These are phyloP conservation scores for Andrena bicolor DNA, from an alignment of 2,888 invertebrate genomes.

Conservation along the genomic window DNA sequence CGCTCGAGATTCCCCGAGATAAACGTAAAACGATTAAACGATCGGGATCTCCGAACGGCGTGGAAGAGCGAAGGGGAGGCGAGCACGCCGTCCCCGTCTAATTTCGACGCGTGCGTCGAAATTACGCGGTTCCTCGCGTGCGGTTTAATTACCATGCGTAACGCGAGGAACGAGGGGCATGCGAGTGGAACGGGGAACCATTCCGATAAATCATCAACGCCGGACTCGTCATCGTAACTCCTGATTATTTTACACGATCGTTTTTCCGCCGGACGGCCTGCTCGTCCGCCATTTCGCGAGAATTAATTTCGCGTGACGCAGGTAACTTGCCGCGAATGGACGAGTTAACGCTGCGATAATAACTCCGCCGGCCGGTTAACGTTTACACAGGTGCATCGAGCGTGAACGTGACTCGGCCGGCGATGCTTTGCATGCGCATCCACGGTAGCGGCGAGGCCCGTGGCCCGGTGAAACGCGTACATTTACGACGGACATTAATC, in stretches of 20 bases:
- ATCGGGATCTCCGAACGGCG: background rate
- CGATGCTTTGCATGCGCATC: slow-evolving; percentile 45
- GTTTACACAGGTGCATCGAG: slow-evolving; percentile 69
- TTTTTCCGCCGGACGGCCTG: slow-evolving; percentile 1
- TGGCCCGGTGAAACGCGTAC: slow-evolving; percentile 39
- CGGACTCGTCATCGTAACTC: slow-evolving; percentile 43
- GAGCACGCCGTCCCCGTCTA: slow-evolving; percentile 14
- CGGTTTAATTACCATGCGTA: slow-evolving; percentile 2
- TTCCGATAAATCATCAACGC: slow-evolving; percentile 10
- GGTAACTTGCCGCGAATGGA: slow-evolving; percentile 62
- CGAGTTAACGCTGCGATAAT: slow-evolving; percentile 68
- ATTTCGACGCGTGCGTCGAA: slow-evolving; percentile 26
- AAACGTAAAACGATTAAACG: slow-evolving; percentile 27
- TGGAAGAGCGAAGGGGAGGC: background rate
- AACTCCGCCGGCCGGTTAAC: slow-evolving; percentile 58
- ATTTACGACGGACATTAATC: slow-evolving; percentile 61
- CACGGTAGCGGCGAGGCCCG: slow-evolving; percentile 21
- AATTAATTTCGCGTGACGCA: slow-evolving; percentile 69
- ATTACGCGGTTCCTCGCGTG: slow-evolving; percentile 17
- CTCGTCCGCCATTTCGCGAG: slow-evolving; percentile 20
- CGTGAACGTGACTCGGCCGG: slow-evolving; percentile 56
- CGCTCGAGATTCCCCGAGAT: slow-evolving; percentile 24
- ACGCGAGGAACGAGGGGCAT: background rate
- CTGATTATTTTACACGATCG: slow-evolving; percentile 30
- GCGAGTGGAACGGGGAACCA: background rate